Evolutionary conservation across 2,113 vertebrate genomes (phyloP).

Genomic region (Hiodon tergisus): DNA sequence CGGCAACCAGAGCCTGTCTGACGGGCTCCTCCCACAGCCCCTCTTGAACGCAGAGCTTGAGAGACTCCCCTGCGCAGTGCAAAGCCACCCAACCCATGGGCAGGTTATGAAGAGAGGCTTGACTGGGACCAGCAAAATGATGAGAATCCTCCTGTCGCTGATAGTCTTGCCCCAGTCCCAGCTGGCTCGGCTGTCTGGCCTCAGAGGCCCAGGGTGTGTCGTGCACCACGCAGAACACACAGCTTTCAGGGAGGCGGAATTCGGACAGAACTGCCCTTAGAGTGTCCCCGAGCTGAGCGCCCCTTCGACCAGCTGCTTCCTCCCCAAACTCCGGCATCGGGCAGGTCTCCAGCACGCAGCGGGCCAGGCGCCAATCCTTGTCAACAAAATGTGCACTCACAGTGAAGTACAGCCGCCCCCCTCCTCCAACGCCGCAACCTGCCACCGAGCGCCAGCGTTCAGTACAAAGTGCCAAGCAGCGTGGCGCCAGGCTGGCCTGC

Average conservation of each 20-base stretch:
- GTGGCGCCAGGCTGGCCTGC: constrained; percentile 35
- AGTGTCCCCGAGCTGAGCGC: constrained; percentile 31
- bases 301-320: constrained; percentile 10
- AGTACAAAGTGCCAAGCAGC: constrained; percentile 41
- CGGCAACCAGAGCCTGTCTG: constrained; percentile 39
- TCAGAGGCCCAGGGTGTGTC: constrained; percentile 30
- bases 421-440: constrained; percentile 36
- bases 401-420: constrained; percentile 39
- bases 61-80: constrained; percentile 47
- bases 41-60: constrained; percentile 46
- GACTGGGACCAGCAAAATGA: constrained; percentile 27
- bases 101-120: constrained; percentile 19
- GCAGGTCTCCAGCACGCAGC: constrained; percentile 48
- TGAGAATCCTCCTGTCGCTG: not conserved
- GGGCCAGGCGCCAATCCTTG: constrained; percentile 47
- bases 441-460: constrained; percentile 49
- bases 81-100: constrained; percentile 43
- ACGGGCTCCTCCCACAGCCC: constrained; percentile 49
- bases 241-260: constrained; percentile 41
- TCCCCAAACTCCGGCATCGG: constrained; percentile 26
- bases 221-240: constrained; percentile 49
- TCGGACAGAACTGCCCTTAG: constrained; percentile 39
- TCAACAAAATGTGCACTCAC: constrained; percentile 52
- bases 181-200: constrained; percentile 5
- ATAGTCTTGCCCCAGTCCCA: constrained; percentile 25